Evolutionary conservation across 2,888 invertebrate species (phyloP), one percentile per base, ranked within the genome.

Genomic region (Morinoia aosen): DNA sequence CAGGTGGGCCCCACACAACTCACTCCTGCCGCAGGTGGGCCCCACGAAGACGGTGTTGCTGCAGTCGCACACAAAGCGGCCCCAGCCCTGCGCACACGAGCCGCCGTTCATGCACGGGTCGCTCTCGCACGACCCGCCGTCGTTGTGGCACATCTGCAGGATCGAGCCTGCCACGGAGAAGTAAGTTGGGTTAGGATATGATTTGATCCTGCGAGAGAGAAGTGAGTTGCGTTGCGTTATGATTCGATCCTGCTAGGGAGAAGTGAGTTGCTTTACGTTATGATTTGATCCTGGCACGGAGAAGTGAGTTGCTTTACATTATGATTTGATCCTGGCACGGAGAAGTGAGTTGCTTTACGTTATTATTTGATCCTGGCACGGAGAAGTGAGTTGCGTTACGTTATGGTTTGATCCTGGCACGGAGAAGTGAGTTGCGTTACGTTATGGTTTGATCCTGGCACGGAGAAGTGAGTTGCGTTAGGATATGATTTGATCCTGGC

Each of bases 11-110:
- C 99, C 0, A 98, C 96, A 76, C 76, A 76, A 76, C 97, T 97
- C 97, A 98, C 98, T 98, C 97, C 98, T 98, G 96, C 99, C 99
- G 97, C 99, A 99, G 25, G 98, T 99, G 0, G 98, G 98, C 58
- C 99, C 99, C 0, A 98, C 98, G 97, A 98, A 99, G 96, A 98
- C 98, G 0, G 99, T 99, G 76, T 98, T 98, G 19, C 98, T 98
- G 97, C 99, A 99, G 97, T 99, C 99, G 97, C 99, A 99, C 95
- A 99, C 98, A 97, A 98, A 98, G 96, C 99, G 98, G 97, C 99
- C 99, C 99, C 99, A 99, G 0, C 99, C 99, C 97, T 99, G 99
- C 10, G 98, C 98, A 97, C 99, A 99, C 56, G 98, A 97, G 0
- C 99, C 99, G 5, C 98, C 98, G 97, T 99, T 99, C 97, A 98